Conservation (phyloP, 2,113 vertebrate genomes). For the Triplophysa tibetana region DNA sequence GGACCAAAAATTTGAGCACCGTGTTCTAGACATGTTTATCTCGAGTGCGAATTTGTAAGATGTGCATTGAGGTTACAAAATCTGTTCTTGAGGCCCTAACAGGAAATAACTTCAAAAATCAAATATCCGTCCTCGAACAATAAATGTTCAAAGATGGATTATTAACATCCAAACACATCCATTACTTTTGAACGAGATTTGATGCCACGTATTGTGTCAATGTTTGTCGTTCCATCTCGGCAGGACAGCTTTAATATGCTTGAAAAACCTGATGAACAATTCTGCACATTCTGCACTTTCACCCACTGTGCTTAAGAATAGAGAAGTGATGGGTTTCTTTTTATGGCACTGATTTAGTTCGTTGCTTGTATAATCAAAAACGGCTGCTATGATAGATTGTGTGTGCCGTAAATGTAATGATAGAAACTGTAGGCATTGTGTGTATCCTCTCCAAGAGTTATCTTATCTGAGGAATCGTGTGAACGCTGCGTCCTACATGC, state of each 20-base stretch:
- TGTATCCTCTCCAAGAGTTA: too few relatives aligned
- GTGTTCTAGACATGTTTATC: too few relatives aligned
- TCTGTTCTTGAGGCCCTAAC: neutral
- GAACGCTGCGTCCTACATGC: too few relatives aligned
- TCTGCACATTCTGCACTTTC: slow-evolving; percentile 27
- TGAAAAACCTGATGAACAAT: slow-evolving; percentile 31
- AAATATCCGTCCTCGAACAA: neutral
- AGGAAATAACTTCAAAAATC: neutral
- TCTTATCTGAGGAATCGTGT: too few relatives aligned
- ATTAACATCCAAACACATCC: neutral
- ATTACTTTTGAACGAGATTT: neutral
- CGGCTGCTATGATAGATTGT: too few relatives aligned
- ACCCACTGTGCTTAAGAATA: slow-evolving; percentile 26
- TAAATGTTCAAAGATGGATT: neutral
- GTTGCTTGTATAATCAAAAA: neutral
- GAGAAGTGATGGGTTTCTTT: neutral
- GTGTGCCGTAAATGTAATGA: too few relatives aligned
- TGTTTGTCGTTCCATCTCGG: neutral
- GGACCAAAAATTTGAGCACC: too few relatives aligned
- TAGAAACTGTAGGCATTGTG: too few relatives aligned
- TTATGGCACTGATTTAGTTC: neutral
- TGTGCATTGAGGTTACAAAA: neutral
- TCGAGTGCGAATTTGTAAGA: neutral
- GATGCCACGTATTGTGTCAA: neutral
- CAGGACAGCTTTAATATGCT: neutral